Evolutionary conservation across 2,113 vertebrate genomes (phyloP), one percentile per base, ranked within the genome.

Genomic region (Crypturellus undulatus): DNA sequence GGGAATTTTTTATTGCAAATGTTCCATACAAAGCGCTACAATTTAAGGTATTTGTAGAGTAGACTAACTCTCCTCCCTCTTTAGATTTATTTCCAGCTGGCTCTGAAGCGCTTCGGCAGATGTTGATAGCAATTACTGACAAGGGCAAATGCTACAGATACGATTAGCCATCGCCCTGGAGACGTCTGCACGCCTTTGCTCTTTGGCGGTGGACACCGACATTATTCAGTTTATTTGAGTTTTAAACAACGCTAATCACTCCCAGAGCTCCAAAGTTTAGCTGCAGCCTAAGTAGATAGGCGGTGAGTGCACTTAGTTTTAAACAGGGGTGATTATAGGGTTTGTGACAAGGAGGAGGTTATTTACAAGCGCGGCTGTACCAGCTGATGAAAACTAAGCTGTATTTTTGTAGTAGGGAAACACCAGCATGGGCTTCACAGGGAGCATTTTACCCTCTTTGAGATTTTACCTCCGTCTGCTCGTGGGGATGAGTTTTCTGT

Each of bases 171-270:
- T 42, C 91, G 80, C 88, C 86, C 80, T 42, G 36, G 63, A 92
- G 88, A 90, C 90, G 87, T 86, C 65, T 30, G 62, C 88, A 47
- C n/a, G 1, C 60, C 72, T 92, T 92, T 92, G 47, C 67, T 89
- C 92, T 73, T 86, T 58, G 63, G 30, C 84, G 69, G 75, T 89
- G 90, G 80, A 88, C 91, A 80, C 68, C 10, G 2, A 64, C 43
- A 26, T 90, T 94, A 84, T 81, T 93, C 87, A 45, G 92, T 86
- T 96, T 95, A 84, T 90, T 63, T 76, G 70, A 73, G 62, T 84
- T 93, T 89, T 95, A 94, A 95, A 95, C 87, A 89, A 79, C 70
- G 49, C 56, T n/a, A 88, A 95, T 51, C 62, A 43, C 58, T 80
- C 81, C 58, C 72, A 56, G 59, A 72, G 38, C 62, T 67, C 70